These are phyloP conservation scores for Pemphigus obesinymphae DNA, from an alignment of 1,140 invertebrate genomes.

Conservation along the genomic window DNA sequence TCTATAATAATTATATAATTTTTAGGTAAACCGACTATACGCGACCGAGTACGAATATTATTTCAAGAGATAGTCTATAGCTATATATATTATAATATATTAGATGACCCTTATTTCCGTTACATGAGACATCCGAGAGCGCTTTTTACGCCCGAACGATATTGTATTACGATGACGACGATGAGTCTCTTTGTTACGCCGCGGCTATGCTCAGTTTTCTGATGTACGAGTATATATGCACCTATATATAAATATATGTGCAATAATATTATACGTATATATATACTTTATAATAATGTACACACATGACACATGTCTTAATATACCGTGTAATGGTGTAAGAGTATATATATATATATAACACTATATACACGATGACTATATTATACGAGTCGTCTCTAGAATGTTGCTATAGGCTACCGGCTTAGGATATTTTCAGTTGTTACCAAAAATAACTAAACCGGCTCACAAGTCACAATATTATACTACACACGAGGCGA, in stretches of 20 bases:
- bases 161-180: slow-evolving; percentile 7
- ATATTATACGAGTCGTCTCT: background rate
- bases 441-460: slow-evolving; percentile 8
- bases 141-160: slow-evolving; percentile 10
- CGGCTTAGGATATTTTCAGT: background rate
- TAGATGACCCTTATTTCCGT: slow-evolving; percentile 8
- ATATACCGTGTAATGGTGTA: background rate
- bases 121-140: slow-evolving; percentile 8
- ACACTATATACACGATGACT: background rate
- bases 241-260: background rate
- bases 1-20: too few species aligned
- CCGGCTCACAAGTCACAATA: too few species aligned
- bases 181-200: background rate
- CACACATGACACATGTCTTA: background rate
- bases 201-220: background rate
- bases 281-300: too few species aligned
- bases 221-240: background rate
- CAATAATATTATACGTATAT: too few species aligned
- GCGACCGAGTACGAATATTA: too few species aligned
- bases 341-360: too few species aligned
- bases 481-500: too few species aligned
- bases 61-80: too few species aligned
- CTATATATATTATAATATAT: too few species aligned
- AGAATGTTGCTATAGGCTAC: background rate
- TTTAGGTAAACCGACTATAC: too few species aligned